Evolutionary conservation across 2,113 vertebrate genomes (phyloP).

Genomic region (Meriones unguiculatus): DNA sequence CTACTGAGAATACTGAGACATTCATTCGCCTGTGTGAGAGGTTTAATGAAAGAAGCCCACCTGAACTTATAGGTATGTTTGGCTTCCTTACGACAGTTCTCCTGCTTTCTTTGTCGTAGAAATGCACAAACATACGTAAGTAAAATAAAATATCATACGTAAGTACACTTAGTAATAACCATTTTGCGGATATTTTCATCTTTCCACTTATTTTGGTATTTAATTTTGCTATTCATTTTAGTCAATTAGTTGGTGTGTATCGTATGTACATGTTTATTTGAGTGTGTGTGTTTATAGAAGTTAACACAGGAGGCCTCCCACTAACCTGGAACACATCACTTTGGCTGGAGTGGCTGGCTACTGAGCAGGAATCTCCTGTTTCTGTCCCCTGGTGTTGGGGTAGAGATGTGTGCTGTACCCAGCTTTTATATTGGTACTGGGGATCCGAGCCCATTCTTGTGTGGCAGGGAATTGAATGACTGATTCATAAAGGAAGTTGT

Average conservation of each 20-base stretch:
- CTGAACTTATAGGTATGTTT: conserved; percentile 95
- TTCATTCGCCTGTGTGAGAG: conserved; percentile 95
- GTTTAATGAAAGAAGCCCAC: conserved; percentile 95
- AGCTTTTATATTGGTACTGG: background rate
- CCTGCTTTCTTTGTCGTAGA: background rate
- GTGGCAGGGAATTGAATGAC: background rate
- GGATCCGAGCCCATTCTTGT: background rate
- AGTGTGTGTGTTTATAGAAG: background rate
- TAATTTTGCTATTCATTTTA: background rate
- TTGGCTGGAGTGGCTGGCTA: background rate
- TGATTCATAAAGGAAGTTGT: background rate
- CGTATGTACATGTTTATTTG: background rate
- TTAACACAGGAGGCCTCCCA: background rate
- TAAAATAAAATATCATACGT: background rate
- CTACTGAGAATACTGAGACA: conserved; percentile 91
- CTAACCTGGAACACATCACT: background rate
- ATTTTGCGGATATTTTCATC: conserved; percentile 4
- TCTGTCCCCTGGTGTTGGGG: no score
- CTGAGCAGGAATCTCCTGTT: background rate
- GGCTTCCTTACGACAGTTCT: background rate
- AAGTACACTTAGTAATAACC: background rate
- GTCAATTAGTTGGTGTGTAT: background rate
- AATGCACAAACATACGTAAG: background rate
- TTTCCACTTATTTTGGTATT: background rate
- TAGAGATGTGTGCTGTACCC: background rate